Percentiles rank a stretch among this genome's conserved stretches.
Evolutionary conservation across 2,888 invertebrate species (phyloP).

Genomic region (Halictus quadricinctus): DNA sequence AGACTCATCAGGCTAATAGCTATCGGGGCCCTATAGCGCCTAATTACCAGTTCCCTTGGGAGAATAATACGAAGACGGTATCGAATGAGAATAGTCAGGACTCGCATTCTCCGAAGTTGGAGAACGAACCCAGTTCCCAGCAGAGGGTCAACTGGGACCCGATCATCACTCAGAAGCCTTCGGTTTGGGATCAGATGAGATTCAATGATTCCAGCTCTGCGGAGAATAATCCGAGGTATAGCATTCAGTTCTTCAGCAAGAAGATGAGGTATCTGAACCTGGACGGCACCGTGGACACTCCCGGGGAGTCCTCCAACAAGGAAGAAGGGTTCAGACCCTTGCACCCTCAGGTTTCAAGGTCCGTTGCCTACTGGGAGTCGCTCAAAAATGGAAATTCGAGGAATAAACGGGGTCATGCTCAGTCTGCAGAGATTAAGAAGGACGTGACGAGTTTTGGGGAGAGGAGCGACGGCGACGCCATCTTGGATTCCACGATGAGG

Average conservation of each 20-base stretch:
- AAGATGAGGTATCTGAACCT: conserved; percentile 46
- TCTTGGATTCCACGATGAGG: neutral
- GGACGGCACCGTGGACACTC: conserved; percentile 33
- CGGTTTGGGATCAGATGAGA: neutral
- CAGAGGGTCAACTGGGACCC: neutral
- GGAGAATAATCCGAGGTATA: conserved; percentile 8
- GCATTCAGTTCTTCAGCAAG: conserved; percentile 38
- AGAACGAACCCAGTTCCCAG: neutral
- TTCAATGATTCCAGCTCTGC: neutral
- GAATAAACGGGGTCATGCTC: neutral
- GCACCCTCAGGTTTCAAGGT: neutral
- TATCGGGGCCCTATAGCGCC: neutral
- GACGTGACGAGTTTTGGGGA: neutral
- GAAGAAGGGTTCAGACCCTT: neutral
- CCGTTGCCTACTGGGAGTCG: neutral
- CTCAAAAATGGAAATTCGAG: neutral
- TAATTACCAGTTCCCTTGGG: neutral
- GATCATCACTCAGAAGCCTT: neutral
- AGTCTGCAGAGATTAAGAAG: neutral
- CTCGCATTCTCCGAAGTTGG: neutral
- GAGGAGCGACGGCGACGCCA: neutral
- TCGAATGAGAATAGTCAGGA: neutral
- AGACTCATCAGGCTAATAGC: neutral
- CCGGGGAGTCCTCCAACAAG: neutral
- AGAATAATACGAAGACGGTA: neutral